phyloP scores from a whole-genome alignment of 2,888 invertebrate species.

The Calliscelio sp. region DNA sequence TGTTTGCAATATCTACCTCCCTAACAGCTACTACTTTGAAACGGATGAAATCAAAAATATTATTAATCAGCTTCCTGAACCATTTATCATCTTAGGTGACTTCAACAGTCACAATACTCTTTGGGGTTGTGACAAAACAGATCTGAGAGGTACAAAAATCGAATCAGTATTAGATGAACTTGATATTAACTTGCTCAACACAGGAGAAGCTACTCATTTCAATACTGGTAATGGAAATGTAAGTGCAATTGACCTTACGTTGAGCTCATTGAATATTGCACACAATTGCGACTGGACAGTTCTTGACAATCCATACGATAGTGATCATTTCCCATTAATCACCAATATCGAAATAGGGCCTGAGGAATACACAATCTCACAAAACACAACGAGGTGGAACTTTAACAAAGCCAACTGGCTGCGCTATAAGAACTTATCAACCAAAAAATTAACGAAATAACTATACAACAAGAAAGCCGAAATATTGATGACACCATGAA shows the following conservation, averaged over 20 bases:
- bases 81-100: conserved; percentile 75
- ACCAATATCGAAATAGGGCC: background rate
- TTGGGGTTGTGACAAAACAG: conserved; percentile 70
- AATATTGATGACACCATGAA: background rate
- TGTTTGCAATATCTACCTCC: conserved; percentile 19
- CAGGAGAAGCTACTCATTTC: conserved; percentile 61
- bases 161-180: conserved; percentile 59
- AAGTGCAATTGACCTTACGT: conserved; percentile 13
- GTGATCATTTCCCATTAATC: conserved; percentile 62
- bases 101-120: conserved; percentile 73
- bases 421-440: conserved; percentile 31
- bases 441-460: conserved; percentile 1
- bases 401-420: conserved; percentile 69
- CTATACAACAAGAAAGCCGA: background rate
- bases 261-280: background rate
- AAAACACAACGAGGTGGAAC: conserved; percentile 40
- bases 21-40: conserved; percentile 1
- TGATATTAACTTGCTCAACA: conserved; percentile 59
- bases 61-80: conserved; percentile 73
- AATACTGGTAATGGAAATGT: conserved; percentile 9
- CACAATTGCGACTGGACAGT: conserved; percentile 22
- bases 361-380: background rate
- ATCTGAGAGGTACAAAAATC: conserved; percentile 67
- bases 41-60: conserved; percentile 55
- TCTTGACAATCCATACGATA: conserved; percentile 35